These are phyloP conservation scores for Sterrhoptilus dennistouni DNA, from an alignment of 2,113 vertebrate species.

Conservation along the genomic window DNA sequence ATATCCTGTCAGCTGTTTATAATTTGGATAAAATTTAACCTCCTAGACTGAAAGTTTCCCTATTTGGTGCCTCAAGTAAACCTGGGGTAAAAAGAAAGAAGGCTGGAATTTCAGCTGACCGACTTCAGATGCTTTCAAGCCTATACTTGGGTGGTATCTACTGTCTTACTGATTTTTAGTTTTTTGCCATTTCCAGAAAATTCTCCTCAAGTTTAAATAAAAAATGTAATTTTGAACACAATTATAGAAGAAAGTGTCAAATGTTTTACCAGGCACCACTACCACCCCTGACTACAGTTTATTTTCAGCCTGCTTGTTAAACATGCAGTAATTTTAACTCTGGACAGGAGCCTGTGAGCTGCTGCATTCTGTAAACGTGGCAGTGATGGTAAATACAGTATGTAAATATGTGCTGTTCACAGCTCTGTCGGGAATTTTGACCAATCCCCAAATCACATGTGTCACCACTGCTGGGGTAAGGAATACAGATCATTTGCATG, in stretches of 20 bases:
- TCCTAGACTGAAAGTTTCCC: background rate
- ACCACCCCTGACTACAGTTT: background rate
- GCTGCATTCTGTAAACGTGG: background rate
- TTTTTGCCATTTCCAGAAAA: background rate
- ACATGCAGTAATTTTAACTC: background rate
- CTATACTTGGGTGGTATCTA: background rate
- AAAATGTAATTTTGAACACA: background rate
- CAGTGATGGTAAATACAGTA: background rate
- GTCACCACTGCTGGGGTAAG: fast-evolving
- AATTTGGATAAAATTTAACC: conserved; percentile 40
- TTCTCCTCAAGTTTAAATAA: background rate
- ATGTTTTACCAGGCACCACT: background rate
- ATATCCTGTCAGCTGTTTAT: conserved; percentile 13
- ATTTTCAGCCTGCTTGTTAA: background rate
- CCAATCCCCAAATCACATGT: background rate
- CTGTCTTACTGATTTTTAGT: background rate
- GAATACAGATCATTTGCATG: background rate
- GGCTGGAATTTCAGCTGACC: background rate
- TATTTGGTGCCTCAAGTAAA: conserved; percentile 1
- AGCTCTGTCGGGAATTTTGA: background rate
- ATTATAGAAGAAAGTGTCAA: background rate
- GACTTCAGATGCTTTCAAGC: background rate
- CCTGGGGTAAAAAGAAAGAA: background rate
- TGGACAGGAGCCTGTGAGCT: background rate
- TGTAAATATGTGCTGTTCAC: background rate